Evolutionary conservation across 1,140 invertebrate species (phyloP).

Genomic region (Drosophila nigromelanica): DNA sequence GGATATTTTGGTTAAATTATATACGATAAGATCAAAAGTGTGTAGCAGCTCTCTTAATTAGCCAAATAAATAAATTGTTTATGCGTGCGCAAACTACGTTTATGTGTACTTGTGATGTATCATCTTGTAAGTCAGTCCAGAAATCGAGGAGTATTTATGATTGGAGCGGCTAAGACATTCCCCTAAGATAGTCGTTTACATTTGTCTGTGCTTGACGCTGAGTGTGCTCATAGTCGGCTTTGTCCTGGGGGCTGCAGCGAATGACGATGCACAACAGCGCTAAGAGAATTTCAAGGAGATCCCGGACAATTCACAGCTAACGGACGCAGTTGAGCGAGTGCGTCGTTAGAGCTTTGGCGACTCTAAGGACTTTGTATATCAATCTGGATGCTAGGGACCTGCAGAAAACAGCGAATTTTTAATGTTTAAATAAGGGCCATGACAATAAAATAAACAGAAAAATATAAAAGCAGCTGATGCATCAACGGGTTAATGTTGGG

Average conservation of each 20-base stretch:
- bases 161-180: neutral
- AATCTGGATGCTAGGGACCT: no score
- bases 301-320: neutral
- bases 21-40: slow-evolving; percentile 53
- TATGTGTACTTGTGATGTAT: no score
- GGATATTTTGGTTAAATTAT: slow-evolving; percentile 58
- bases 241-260: slow-evolving; percentile 11
- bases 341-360: slow-evolving; percentile 39
- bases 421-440: slow-evolving; percentile 15
- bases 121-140: neutral
- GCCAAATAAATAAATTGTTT: neutral
- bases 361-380: neutral
- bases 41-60: slow-evolving; percentile 20
- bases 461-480: slow-evolving; percentile 30
- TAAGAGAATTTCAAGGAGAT: neutral
- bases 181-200: slow-evolving; percentile 28
- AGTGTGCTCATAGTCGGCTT: slow-evolving; percentile 9
- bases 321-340: slow-evolving; percentile 26
- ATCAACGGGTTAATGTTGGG: slow-evolving; percentile 38
- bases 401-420: neutral
- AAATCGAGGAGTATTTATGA: neutral
- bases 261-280: slow-evolving; percentile 1
- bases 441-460: slow-evolving; percentile 18
- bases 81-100: neutral
- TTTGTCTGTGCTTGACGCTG: slow-evolving; percentile 21